Conservation (phyloP, 1,140 invertebrate genomes). For the Drosophila ficusphila region DNA sequence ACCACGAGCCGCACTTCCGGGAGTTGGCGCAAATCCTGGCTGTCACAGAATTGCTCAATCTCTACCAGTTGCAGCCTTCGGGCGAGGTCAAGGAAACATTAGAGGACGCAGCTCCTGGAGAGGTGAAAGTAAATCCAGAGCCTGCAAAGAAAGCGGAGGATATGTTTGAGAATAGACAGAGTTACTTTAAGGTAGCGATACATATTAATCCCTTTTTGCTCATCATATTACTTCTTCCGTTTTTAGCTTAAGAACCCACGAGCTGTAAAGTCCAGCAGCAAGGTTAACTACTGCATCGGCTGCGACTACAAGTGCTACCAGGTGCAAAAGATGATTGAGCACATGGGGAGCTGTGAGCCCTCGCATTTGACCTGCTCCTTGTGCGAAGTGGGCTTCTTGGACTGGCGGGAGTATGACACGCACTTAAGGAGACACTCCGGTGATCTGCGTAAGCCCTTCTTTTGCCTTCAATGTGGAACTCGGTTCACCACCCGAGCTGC, state of each 20-base stretch:
- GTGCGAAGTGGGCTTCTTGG: slow-evolving; percentile 85
- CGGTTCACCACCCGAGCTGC: slow-evolving; percentile 86
- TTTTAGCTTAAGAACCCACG: slow-evolving; percentile 67
- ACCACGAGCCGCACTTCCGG: slow-evolving; percentile 74
- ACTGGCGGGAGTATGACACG: slow-evolving; percentile 81
- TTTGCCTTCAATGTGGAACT: slow-evolving; percentile 85
- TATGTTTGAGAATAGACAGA: slow-evolving; percentile 71
- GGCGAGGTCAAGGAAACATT: slow-evolving; percentile 25
- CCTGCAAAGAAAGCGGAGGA: slow-evolving; percentile 44
- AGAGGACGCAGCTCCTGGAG: neutral
- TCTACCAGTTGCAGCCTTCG: slow-evolving; percentile 59
- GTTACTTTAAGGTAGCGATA: slow-evolving; percentile 72
- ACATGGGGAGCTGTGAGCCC: slow-evolving; percentile 84
- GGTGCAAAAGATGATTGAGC: slow-evolving; percentile 83
- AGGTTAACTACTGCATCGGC: slow-evolving; percentile 83
- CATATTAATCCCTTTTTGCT: neutral
- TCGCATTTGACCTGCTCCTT: slow-evolving; percentile 85
- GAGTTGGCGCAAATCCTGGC: slow-evolving; percentile 69
- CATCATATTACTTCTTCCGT: neutral
- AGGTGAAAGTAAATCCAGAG: slow-evolving; percentile 22
- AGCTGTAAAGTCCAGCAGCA: slow-evolving; percentile 67
- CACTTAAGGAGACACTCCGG: slow-evolving; percentile 85
- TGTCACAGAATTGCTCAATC: slow-evolving; percentile 71
- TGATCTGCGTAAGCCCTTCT: slow-evolving; percentile 85
- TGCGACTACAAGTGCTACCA: slow-evolving; percentile 84